A percentile compares a stretch with the other conserved stretches of the same genome.
Evolutionary conservation across 2,888 invertebrate species (phyloP).

Genomic region (Polydesmus complanatus): DNA sequence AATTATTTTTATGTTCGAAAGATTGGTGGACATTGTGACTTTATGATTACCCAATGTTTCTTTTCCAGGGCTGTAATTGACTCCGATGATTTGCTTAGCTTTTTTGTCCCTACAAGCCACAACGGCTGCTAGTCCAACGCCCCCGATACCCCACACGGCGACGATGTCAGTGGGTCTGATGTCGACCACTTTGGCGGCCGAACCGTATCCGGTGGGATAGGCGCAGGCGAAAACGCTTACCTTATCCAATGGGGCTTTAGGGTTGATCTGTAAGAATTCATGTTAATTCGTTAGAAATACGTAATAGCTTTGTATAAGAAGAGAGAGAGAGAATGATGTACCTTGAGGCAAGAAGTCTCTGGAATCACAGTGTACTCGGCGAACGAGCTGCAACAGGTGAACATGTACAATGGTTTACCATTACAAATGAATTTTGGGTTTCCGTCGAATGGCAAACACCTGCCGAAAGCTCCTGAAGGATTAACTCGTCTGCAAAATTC

Average conservation of each 20-base stretch:
- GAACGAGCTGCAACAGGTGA: slow-evolving; percentile 3
- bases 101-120: slow-evolving; percentile 4
- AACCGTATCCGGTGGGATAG: slow-evolving; percentile 6
- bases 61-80: slow-evolving; percentile 7
- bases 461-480: not conserved
- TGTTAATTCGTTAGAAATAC: not conserved
- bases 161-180: not conserved
- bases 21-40: no score
- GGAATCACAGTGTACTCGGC: slow-evolving; percentile 13
- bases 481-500: not conserved
- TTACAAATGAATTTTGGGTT: slow-evolving; percentile 12
- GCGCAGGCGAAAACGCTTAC: slow-evolving; percentile 9
- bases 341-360: slow-evolving; percentile 11
- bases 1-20: not conserved
- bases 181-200: not conserved
- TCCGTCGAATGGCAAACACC: slow-evolving; percentile 2
- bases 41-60: slow-evolving; percentile 3
- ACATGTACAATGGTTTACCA: slow-evolving; percentile 6
- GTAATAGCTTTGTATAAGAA: no score
- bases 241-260: slow-evolving; percentile 7
- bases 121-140: slow-evolving; percentile 9
- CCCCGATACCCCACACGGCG: slow-evolving; percentile 12
- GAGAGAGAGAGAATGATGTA: no score
- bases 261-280: not conserved
- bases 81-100: slow-evolving; percentile 10